These are phyloP conservation scores for Hirundo rustica DNA, from an alignment of 2,797 vertebrate species.

Conservation along the genomic window DNA sequence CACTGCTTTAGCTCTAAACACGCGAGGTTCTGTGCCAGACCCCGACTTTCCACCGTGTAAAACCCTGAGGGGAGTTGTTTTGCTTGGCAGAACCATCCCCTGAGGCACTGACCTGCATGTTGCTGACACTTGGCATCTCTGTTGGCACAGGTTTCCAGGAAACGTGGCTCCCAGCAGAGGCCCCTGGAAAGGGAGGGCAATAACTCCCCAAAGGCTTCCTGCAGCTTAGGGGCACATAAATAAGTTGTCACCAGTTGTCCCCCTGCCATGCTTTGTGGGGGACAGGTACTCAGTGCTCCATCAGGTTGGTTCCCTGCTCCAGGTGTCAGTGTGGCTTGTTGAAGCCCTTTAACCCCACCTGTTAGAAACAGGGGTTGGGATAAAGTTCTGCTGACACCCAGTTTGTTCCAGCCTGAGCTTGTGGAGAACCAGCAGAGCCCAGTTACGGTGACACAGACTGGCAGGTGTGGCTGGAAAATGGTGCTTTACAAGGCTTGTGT, in stretches of 20 bases:
- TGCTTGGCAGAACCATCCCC: neutral
- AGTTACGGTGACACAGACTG: neutral
- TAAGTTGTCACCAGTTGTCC: neutral
- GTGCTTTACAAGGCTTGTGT: neutral
- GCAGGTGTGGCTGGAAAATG: neutral
- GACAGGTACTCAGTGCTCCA: neutral
- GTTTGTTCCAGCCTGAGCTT: neutral
- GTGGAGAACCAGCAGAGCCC: neutral
- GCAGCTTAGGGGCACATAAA: neutral
- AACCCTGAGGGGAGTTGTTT: neutral
- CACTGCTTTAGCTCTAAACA: neutral
- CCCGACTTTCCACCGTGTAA: fast-evolving
- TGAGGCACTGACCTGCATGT: neutral
- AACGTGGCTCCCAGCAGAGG: neutral
- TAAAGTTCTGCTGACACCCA: neutral
- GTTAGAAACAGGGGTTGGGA: neutral
- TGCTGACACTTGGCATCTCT: neutral
- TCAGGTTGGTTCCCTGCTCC: neutral
- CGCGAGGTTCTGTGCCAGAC: fast-evolving
- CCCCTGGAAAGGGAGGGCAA: neutral
- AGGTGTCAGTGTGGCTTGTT: neutral
- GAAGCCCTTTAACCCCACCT: neutral
- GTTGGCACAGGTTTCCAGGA: neutral
- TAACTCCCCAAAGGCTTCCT: neutral
- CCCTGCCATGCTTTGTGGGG: neutral